Evolutionary conservation across 2,888 invertebrate species (phyloP), one percentile per base, ranked within the genome.

Genomic region (Sarcophaga subvicina): DNA sequence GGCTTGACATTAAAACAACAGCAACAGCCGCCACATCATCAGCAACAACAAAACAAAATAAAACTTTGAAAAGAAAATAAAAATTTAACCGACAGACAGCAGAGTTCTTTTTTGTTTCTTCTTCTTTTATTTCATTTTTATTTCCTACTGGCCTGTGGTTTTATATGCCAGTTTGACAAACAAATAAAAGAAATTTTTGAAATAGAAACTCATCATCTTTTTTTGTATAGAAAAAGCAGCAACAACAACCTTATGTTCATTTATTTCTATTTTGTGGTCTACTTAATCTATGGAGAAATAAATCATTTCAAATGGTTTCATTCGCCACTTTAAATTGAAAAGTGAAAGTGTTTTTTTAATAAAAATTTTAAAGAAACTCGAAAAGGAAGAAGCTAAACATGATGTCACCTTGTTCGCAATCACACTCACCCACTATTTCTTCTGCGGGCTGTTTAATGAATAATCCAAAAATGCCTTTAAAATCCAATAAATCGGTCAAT

Each of bases 1-100:
- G 83, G 75, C 72, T 77, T 82, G 88, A 89, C 89, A 89, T 87
- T 89, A 88, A 89, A 88, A 88, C 87, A 90, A 89, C 88, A 88
- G 87, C 85, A 79, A 27, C 67, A 79, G 14, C 47, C 47, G 27
- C 37, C 37, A 37, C 37, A 37, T 8, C 37, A 37, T 37, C 37
- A 37, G 0, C 37, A 37, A 2, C 37, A 69, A 45, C 3, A 63
- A 79, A 81, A 49, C 1, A 54, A 54, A 54, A 54, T 54, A 54
- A 62, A 88, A 81, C 79, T 80, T 75, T 69, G 76, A 82, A 89
- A 90, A 90, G 54, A 64, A 88, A 75, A 81, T 54, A 54, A 54
- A 54, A 54, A 14, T 54, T 12, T 60, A 76, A n/a, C 69, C 70
- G 77, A 79, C 66, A 86, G 90, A 89, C 89, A 90, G 89, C 90